These are phyloP conservation scores for Osmerus mordax DNA, from an alignment of 2,113 vertebrate genomes.

Conservation along the genomic window DNA sequence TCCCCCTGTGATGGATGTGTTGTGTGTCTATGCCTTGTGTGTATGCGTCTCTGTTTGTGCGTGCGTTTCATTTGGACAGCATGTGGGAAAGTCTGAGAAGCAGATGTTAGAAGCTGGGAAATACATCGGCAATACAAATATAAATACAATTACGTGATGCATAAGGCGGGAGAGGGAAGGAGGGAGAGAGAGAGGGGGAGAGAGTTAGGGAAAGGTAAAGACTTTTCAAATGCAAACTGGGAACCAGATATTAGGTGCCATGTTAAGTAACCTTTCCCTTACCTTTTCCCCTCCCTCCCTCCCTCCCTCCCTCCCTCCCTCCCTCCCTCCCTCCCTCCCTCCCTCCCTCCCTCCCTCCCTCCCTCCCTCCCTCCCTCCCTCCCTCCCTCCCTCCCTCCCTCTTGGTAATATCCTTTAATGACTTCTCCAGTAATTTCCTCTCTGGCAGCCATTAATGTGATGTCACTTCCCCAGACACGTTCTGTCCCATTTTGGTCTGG, in stretches of 20 bases:
- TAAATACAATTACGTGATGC: conserved; percentile 44
- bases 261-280: neutral
- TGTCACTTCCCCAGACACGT: neutral
- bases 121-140: conserved; percentile 52
- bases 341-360: too few relatives aligned
- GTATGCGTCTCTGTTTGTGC: neutral
- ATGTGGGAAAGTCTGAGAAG: conserved; percentile 61
- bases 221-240: neutral
- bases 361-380: too few relatives aligned
- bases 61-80: conserved; percentile 34
- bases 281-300: neutral
- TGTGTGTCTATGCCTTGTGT: conserved; percentile 26
- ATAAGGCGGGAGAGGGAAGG: too few relatives aligned
- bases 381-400: too few relatives aligned
- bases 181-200: conserved; percentile 28
- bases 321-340: too few relatives aligned
- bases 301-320: too few relatives aligned
- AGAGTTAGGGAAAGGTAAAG: conserved; percentile 1
- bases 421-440: neutral
- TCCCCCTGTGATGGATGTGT: conserved; percentile 36
- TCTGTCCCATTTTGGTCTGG: too few relatives aligned
- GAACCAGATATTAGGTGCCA: neutral
- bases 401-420: neutral
- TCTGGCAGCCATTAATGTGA: neutral
- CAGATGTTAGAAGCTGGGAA: conserved; percentile 65